Conservation (phyloP, 2,888 invertebrate species). For the Oxycera nigricornis region DNA sequence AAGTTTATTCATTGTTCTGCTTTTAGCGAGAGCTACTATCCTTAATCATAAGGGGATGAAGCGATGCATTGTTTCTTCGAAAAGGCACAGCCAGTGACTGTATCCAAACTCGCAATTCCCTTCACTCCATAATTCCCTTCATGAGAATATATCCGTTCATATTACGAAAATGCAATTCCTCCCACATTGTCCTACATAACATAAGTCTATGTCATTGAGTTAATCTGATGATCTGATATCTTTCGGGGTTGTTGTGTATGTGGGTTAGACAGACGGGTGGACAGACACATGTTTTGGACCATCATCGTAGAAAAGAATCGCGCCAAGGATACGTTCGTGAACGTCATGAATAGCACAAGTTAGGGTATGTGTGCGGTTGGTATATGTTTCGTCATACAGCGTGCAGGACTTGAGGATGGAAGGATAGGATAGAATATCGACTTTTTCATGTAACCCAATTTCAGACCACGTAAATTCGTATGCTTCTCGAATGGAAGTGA, state of each 20-base stretch:
- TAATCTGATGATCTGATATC: constrained; percentile 19
- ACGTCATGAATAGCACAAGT: neutral
- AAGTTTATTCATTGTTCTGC: neutral
- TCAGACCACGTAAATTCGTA: neutral
- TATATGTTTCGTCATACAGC: neutral
- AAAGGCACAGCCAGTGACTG: too few species aligned
- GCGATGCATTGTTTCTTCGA: too few species aligned
- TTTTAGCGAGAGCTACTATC: too few species aligned
- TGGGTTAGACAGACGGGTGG: neutral
- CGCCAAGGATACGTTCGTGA: neutral
- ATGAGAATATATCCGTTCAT: too few species aligned
- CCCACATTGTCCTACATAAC: neutral
- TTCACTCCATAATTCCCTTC: neutral
- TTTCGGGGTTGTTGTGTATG: neutral
- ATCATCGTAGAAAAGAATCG: too few species aligned
- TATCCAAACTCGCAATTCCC: neutral
- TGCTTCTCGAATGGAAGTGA: too few species aligned
- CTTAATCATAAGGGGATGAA: too few species aligned
- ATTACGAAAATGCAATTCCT: neutral
- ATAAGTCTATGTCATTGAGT: neutral
- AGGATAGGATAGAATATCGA: neutral
- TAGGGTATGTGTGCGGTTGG: neutral
- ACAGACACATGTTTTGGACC: too few species aligned
- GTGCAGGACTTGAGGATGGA: neutral
- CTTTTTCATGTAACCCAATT: constrained; percentile 22